A percentile compares a stretch with the other conserved stretches of the same genome.
Evolutionary conservation across 2,797 vertebrate genomes (phyloP).

Genomic region (Tokudaia muenninki): DNA sequence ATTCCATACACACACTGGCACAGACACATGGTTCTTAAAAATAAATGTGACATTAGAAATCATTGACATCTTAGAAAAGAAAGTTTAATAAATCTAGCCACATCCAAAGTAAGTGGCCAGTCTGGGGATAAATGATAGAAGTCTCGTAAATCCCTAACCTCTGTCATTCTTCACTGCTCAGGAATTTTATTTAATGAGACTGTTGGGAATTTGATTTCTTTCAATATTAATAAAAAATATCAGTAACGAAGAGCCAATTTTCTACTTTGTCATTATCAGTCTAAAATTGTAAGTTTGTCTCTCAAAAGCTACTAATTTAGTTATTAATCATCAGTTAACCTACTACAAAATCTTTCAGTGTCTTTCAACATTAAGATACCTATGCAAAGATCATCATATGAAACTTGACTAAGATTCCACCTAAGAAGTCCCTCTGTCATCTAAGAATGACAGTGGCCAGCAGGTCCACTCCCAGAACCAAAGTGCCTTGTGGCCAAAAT

Average conservation of each 20-base stretch:
- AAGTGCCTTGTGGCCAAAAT: neutral
- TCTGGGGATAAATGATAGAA: neutral
- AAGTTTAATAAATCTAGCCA: slow-evolving; percentile 39
- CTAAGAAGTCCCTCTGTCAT: neutral
- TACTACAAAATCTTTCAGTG: slow-evolving; percentile 44
- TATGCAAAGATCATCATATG: neutral
- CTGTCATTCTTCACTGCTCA: slow-evolving; percentile 38
- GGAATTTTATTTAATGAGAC: slow-evolving; percentile 60
- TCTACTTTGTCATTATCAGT: neutral
- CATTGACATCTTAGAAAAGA: slow-evolving; percentile 37
- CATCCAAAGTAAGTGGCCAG: slow-evolving; percentile 5
- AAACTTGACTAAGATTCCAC: neutral
- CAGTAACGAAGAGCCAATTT: slow-evolving; percentile 32
- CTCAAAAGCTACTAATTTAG: neutral
- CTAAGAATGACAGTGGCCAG: neutral
- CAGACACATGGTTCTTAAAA: slow-evolving; percentile 51
- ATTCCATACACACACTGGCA: slow-evolving; percentile 4
- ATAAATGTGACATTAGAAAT: slow-evolving; percentile 55
- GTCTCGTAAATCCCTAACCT: slow-evolving; percentile 37
- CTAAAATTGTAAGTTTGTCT: neutral
- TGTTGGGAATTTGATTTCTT: slow-evolving; percentile 57
- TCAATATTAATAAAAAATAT: slow-evolving; percentile 25
- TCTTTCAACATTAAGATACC: neutral
- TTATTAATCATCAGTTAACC: slow-evolving; percentile 35
- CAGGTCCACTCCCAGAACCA: neutral